Evolutionary conservation across 1,140 invertebrate species (phyloP), one percentile per base, ranked within the genome.

Genomic region (Batillaria attramentaria): DNA sequence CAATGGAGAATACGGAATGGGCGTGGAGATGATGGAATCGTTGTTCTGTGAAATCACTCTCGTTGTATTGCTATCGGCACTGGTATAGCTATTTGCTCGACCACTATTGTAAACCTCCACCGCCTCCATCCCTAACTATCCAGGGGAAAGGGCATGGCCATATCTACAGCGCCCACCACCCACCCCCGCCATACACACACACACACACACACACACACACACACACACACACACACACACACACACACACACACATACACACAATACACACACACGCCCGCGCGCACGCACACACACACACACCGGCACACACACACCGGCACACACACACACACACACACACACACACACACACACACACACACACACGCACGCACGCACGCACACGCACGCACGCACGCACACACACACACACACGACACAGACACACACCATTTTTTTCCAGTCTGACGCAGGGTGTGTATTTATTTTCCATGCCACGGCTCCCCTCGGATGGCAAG

Each of bases 201-300:
- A 65, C 62, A 35, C 62, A 33, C 28, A 33, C 62, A 35, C 62
- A 33, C 62, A 33, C 62, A 35, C 62, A 33, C 62, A 33, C 62
- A 20, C 62, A 33, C 62, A 20, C 62, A 33, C 62, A 20, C 62
- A 65, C 62, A 33, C 62, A 65, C 62, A 65, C 62, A 33, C 62
- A 65, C 62, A 65, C 62, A 65, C 62, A 65, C 62, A 33, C 62
- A 65, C 62, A 33, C 62, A 65, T 35, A 65, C 62, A 65, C 13
- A 65, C 62, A 33, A 62, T 1, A 62, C 57, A 62, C 57, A 62
- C 57, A 62, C 3, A 62, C 24, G 33, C 24, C 0, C 24, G n/a
- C 57, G n/a, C 24, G 0, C 57, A 62, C 1, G 33, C 57, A 62
- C 24, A 62, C 57, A 62, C 57, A 62, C 57, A 62, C 57, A 62